A percentile compares a stretch with the other conserved stretches of the same genome.
Evolutionary conservation across 2,888 invertebrate genomes (phyloP).

Genomic region (Chrysomela aeneicollis): DNA sequence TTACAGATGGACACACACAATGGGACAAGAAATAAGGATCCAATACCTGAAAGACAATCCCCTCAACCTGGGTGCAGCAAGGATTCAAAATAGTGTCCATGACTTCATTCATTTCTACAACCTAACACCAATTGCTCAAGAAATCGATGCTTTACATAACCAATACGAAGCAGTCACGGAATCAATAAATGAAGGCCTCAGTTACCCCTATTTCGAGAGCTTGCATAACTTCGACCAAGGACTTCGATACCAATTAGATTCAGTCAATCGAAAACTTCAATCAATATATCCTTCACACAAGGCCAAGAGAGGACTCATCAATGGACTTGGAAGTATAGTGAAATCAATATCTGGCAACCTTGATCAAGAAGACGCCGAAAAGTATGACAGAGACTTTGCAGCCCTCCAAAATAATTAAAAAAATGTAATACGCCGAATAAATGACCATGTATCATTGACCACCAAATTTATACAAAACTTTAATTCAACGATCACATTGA

Average conservation of each 20-base stretch:
- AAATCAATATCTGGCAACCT: slow-evolving; percentile 25
- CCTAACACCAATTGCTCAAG: too few relatives aligned
- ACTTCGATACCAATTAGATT: slow-evolving; percentile 8
- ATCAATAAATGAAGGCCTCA: background rate
- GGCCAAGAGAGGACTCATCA: slow-evolving; percentile 17
- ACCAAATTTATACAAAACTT: slow-evolving; percentile 14
- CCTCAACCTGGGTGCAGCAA: too few relatives aligned
- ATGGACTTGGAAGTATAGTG: slow-evolving; percentile 14
- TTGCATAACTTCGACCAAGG: slow-evolving; percentile 10
- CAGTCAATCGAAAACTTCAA: slow-evolving; percentile 2
- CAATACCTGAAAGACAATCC: too few relatives aligned
- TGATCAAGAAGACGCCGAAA: slow-evolving; percentile 24
- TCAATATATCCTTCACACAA: background rate
- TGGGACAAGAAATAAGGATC: too few relatives aligned
- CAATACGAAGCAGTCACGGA: too few relatives aligned
- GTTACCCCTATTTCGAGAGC: background rate
- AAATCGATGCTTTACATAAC: too few relatives aligned
- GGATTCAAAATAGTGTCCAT: too few relatives aligned
- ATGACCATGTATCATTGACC: slow-evolving; percentile 12
- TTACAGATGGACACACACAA: too few relatives aligned
- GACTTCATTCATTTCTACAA: too few relatives aligned
- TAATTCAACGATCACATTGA: slow-evolving; percentile 10
- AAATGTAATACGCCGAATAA: background rate
- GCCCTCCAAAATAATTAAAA: slow-evolving; percentile 2
- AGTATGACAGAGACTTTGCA: slow-evolving; percentile 14